phyloP scores from a whole-genome alignment of 37 sponge, comb jelly and placozoan species.

The Hexactinellida sp. region DNA sequence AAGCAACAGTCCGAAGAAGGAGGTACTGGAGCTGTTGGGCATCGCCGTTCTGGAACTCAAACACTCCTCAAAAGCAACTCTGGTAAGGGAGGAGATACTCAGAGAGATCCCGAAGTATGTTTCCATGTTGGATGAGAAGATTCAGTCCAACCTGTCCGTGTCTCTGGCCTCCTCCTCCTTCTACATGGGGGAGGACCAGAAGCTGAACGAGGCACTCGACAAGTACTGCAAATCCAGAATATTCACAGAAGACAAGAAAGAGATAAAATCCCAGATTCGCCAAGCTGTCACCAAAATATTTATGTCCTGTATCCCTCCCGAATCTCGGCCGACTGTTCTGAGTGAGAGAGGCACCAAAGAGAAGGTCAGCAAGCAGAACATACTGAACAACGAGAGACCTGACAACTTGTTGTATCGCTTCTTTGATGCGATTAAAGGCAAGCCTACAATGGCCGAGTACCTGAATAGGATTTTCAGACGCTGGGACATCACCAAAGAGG shows the following conservation, averaged over 20 bases:
- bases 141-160: background rate
- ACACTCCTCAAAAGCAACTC: background rate
- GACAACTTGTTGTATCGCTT: constrained; percentile 10
- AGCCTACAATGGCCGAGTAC: constrained; percentile 1
- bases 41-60: background rate
- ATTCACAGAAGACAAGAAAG: constrained; percentile 15
- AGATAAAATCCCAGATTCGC: background rate
- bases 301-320: background rate
- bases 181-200: background rate
- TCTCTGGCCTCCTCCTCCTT: constrained; percentile 10
- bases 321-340: background rate
- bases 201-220: background rate
- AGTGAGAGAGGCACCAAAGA: constrained; percentile 11
- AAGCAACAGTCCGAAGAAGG: background rate
- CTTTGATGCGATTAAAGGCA: background rate
- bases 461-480: background rate
- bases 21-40: background rate
- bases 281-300: constrained; percentile 15
- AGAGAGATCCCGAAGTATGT: background rate
- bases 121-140: background rate
- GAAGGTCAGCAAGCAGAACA: constrained; percentile 4
- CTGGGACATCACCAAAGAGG: background rate
- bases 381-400: background rate
- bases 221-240: constrained; percentile 15
- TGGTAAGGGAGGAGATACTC: background rate